A percentile compares a stretch with the other conserved stretches of the same genome.
Evolutionary conservation across 2,797 vertebrate genomes (phyloP).

Genomic region (Enteromius thamalakanensis): DNA sequence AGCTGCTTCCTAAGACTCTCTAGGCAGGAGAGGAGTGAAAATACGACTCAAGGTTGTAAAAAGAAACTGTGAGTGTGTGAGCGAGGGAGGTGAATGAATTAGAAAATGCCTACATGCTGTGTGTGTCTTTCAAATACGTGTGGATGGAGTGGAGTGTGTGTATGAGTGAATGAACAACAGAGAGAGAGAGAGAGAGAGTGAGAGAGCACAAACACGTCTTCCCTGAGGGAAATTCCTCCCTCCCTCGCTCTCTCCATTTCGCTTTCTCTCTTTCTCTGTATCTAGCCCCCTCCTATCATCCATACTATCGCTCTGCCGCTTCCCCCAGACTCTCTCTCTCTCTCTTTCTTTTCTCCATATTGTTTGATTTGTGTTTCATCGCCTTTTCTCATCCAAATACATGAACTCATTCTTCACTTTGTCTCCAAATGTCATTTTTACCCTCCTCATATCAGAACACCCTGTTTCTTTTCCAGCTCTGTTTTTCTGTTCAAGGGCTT

Average conservation of each 20-base stretch:
- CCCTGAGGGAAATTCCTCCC: conserved; percentile 61
- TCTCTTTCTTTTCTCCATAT: conserved; percentile 19
- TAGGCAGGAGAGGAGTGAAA: conserved; percentile 7
- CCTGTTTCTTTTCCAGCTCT: conserved; percentile 27
- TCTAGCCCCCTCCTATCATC: conserved; percentile 11
- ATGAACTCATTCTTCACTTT: conserved; percentile 55
- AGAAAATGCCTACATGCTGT: conserved; percentile 28
- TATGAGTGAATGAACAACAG: conserved; percentile 40
- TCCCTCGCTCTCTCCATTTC: conserved; percentile 7
- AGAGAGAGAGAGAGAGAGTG: conserved; percentile 45
- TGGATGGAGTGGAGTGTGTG: conserved; percentile 30
- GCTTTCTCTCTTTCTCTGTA: conserved; percentile 10
- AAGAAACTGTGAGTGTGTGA: conserved; percentile 16
- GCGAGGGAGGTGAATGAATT: conserved; percentile 29
- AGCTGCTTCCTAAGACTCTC: conserved; percentile 16
- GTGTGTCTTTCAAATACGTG: conserved; percentile 32
- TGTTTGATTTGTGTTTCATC: conserved; percentile 37
- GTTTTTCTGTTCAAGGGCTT: conserved; percentile 35
- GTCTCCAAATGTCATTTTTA: conserved; percentile 44
- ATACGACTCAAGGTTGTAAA: not conserved
- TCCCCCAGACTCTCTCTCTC: not conserved
- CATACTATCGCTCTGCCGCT: conserved; percentile 8
- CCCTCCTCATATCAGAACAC: conserved; percentile 27
- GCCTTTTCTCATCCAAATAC: conserved; percentile 35
- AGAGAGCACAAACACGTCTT: conserved; percentile 60